Evolutionary conservation across 2,113 vertebrate genomes (phyloP), one percentile per base, ranked within the genome.

Genomic region (Caranx ignobilis): DNA sequence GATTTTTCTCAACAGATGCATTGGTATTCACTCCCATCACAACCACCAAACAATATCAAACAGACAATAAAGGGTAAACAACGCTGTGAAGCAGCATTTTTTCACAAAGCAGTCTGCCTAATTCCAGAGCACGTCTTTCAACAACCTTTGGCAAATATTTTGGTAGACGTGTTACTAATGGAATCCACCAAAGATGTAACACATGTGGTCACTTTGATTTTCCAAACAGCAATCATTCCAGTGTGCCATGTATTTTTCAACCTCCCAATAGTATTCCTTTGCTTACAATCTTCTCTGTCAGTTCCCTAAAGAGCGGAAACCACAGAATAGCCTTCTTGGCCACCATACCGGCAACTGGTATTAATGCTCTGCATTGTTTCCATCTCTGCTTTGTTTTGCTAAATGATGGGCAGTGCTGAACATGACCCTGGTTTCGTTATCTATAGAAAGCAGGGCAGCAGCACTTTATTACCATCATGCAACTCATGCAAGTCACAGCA

Each of bases 311-410:
- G 0, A 2, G 35, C 35, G 37, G 68, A 71, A 26, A n/a, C 10
- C 45, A 61, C 18, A 41, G 13, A 79, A 50, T 7, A 52, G 41
- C 41, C 3, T 59, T 71, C 32, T 70, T 82, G 41, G 21, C 18
- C 7, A 12, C n/a, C 5, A 34, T 64, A 39, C 57, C 21, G 60
- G 26, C 26, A 54, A 7, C 9, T 19, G 43, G 11, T 66, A 48
- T 66, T 26, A 72, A 54, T 32, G 21, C 2, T 39, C 57, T 73
- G 21, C 52, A 71, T 70, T 77, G 73, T 72, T 77, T 54, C 52
- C 3, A 43, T 45, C 26, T 72, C 21, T 77, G 43, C 64, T 55
- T 34, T 64, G 19, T 52, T 57, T 65, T 11, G 9, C 26, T 65
- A 39, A 19, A 68, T 59, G 52, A 31, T 39, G 41, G 50, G 21